Base-by-base conservation (phyloP, 2,888 invertebrate species). In the Eubasilissa splendida region DNA sequence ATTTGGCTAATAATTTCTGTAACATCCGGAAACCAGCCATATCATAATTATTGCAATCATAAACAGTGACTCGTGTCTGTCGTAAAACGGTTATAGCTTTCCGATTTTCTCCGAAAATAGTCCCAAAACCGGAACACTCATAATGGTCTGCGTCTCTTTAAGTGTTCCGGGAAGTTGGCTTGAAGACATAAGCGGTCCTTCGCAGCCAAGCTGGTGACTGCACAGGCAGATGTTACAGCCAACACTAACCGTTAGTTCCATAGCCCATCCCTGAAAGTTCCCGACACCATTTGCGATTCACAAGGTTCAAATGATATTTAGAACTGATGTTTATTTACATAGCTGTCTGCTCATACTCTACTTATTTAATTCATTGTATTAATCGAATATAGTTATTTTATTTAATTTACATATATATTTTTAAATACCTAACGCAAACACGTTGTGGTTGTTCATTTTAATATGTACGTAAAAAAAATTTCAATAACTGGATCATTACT, bases 181-280 rank as follows among this genome's bases (percentile, higher is more conserved):
- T 2, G 22, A 63, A 33, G 33, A 33, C 33, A 63, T 63, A 63
- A 63, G 33, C 33, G 5, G 63, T 63, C 63, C 63, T 63, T 63
- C 12, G 33, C 63, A 3, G 63, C 22, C 33, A 31, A 12, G 63
- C 63, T 63, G 31, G 10, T 11, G 3, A 33, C 63, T 63, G 63
- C 33, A n/a, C 42, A 42, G 22, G 22, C 60, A 63, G 63, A 63
- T 63, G 63, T 22, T 11, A 33, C 63, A 33, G 63, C 33, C 63
- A 31, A 63, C 63, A 63, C 63, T 33, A 33, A 63, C 63, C 33
- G 33, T 63, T 63, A 63, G 22, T 63, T 63, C 33, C 63, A 63
- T 22, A 31, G 31, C 33, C 31, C 33, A 31, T 31, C 63, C 12
- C 63, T 31, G 63, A 31, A 63, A 63, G 63, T 63, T 63, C 10